Evolutionary conservation across 2,797 vertebrate genomes (phyloP), one percentile per base, ranked within the genome.

Genomic region (Alca torda): DNA sequence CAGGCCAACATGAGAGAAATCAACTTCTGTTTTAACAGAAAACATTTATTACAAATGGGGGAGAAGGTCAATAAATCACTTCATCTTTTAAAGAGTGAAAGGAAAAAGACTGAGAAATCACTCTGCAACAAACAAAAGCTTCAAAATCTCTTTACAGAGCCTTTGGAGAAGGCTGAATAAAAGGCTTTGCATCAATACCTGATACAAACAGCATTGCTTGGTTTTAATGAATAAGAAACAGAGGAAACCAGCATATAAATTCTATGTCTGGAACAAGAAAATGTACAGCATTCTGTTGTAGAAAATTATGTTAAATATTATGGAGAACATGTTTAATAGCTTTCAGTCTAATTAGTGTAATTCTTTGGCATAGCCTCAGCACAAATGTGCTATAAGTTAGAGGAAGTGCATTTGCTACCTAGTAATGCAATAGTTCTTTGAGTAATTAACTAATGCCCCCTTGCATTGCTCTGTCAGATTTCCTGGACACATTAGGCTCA

Each of bases 291-390:
- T 63, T 13, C 13, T 90, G 54, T 60, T 93, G 61, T 77, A 88
- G 31, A 50, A 95, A 84, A 86, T 91, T 56, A 59, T 67, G 21
- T 87, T 93, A 79, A 95, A 90, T 88, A 87, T 93, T 82, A 70
- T 28, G 37, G 26, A 84, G 80, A 84, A 82, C 16, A 54, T 75
- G 39, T 84, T 96, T 76, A 90, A 93, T 88, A 91, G 70, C 31
- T 76, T 87, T 84, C 73, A 56, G 78, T 67, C 83, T 90, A 95
- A 86, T 94, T 94, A 82, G 59, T 28, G 35, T 70, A 86, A 68
- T 84, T 83, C 37, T 84, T 91, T 87, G 72, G 90, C 74, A 67
- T 20, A 69, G 10, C 50, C 12, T 81, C 63, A 87, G 28, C 20
- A 65, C 13, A 70, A 95, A 79, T 64, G 56, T 69, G 35, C 54